Evolutionary conservation across 2,113 vertebrate species (phyloP).

Genomic region (Bombycilla garrulus): DNA sequence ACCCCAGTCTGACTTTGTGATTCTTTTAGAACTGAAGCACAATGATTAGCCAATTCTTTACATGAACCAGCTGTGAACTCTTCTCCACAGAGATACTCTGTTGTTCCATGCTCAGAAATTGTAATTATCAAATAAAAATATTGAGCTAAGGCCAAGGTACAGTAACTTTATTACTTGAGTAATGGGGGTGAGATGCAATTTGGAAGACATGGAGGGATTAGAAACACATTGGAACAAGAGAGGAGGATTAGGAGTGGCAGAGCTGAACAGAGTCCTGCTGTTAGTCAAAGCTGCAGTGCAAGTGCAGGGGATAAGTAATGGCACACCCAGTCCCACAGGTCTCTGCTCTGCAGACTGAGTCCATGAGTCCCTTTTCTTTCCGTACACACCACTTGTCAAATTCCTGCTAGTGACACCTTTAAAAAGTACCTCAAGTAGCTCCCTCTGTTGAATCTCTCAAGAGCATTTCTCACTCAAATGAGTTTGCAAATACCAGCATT

Average conservation of each 20-base stretch:
- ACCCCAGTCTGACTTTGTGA: neutral
- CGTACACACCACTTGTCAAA: neutral
- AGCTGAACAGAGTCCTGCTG: neutral
- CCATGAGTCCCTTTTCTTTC: neutral
- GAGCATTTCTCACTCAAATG: neutral
- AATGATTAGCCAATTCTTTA: slow-evolving; percentile 12
- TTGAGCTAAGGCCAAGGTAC: neutral
- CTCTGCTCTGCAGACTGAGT: neutral
- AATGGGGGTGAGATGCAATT: neutral
- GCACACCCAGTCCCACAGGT: slow-evolving; percentile 47
- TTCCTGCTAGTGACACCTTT: neutral
- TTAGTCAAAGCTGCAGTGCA: neutral
- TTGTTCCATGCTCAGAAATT: slow-evolving; percentile 2
- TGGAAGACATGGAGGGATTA: neutral
- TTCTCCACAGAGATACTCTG: neutral
- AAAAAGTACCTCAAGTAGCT: neutral
- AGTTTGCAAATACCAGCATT: neutral
- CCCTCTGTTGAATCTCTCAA: neutral
- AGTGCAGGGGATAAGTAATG: slow-evolving; percentile 14
- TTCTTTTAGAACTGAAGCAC: neutral
- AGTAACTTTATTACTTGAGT: slow-evolving; percentile 13
- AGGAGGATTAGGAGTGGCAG: neutral
- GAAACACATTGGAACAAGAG: neutral
- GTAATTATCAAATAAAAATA: slow-evolving; percentile 17
- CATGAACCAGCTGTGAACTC: slow-evolving; percentile 40